A percentile compares a stretch with the other conserved stretches of the same genome.
Evolutionary conservation across 2,888 invertebrate species (phyloP).

Genomic region (Lepidocyrtoides sp.): DNA sequence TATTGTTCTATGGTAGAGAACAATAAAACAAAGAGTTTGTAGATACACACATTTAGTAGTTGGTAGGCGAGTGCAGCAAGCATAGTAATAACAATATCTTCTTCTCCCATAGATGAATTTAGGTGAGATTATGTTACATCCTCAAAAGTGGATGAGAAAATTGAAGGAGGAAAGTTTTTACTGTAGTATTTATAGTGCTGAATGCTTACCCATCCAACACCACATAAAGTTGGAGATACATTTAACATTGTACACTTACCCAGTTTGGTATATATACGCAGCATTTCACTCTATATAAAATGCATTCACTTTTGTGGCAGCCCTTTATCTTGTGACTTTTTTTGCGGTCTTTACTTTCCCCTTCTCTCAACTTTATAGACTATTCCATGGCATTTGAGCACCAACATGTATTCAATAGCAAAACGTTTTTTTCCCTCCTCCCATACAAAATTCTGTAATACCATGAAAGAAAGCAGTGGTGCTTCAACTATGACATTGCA

Average conservation of each 20-base stretch:
- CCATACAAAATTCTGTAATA: too few species aligned
- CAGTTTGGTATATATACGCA: too few species aligned
- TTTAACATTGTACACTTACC: too few species aligned
- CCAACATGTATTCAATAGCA: background rate
- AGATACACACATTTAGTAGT: too few species aligned
- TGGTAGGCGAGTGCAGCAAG: too few species aligned
- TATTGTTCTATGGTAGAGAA: too few species aligned
- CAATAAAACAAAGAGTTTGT: background rate
- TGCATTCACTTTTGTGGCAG: slow-evolving; percentile 40
- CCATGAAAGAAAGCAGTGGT: background rate
- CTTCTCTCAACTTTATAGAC: background rate
- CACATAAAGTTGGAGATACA: background rate
- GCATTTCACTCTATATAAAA: background rate
- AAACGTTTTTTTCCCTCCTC: too few species aligned
- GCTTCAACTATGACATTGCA: background rate
- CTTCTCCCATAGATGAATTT: slow-evolving; percentile 41
- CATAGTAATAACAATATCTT: slow-evolving; percentile 50
- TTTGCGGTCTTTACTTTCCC: slow-evolving; percentile 58
- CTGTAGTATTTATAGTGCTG: slow-evolving; percentile 13
- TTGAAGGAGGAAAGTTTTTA: slow-evolving; percentile 31
- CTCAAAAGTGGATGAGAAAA: slow-evolving; percentile 29
- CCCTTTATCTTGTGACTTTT: slow-evolving; percentile 64
- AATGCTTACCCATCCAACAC: background rate
- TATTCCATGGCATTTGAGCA: slow-evolving; percentile 54
- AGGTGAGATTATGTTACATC: slow-evolving; percentile 38